phyloP scores from a whole-genome alignment of 23 tunicate species.

The Ascidia mentula region DNA sequence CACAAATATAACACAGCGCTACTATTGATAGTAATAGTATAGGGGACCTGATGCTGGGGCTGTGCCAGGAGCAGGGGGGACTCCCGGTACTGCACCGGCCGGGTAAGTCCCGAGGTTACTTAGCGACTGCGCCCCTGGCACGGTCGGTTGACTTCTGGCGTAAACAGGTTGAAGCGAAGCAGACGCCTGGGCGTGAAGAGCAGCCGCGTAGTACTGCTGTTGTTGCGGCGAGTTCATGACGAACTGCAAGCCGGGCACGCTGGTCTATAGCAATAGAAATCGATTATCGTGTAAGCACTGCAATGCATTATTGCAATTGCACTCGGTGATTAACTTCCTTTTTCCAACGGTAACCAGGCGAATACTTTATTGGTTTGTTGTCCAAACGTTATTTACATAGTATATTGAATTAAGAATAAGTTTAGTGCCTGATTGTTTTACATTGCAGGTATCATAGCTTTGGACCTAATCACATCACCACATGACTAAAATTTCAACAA shows the following conservation, averaged over 20 bases:
- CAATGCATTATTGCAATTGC: too few relatives aligned
- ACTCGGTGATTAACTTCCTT: too few relatives aligned
- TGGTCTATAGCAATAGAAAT: background rate
- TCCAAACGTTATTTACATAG: too few relatives aligned
- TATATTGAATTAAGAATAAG: too few relatives aligned
- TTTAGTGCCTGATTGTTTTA: too few relatives aligned
- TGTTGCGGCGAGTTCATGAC: background rate
- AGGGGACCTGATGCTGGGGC: background rate
- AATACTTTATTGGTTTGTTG: too few relatives aligned
- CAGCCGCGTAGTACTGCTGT: slow-evolving; percentile 2
- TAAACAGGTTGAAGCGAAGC: background rate
- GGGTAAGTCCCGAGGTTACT: background rate
- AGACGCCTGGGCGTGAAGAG: background rate
- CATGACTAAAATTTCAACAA: too few relatives aligned
- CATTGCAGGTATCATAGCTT: too few relatives aligned
- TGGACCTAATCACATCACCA: too few relatives aligned
- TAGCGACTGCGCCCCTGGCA: background rate
- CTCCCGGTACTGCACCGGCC: background rate
- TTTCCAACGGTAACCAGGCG: too few relatives aligned
- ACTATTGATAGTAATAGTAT: background rate
- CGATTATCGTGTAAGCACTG: too few relatives aligned
- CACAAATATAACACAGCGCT: background rate
- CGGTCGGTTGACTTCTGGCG: background rate
- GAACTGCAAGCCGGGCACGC: background rate
- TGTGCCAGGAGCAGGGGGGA: background rate